Percentiles rank a stretch among this genome's conserved stretches.
Conservation (phyloP, 1,140 invertebrate species). For the Drosophila saltans region DNA sequence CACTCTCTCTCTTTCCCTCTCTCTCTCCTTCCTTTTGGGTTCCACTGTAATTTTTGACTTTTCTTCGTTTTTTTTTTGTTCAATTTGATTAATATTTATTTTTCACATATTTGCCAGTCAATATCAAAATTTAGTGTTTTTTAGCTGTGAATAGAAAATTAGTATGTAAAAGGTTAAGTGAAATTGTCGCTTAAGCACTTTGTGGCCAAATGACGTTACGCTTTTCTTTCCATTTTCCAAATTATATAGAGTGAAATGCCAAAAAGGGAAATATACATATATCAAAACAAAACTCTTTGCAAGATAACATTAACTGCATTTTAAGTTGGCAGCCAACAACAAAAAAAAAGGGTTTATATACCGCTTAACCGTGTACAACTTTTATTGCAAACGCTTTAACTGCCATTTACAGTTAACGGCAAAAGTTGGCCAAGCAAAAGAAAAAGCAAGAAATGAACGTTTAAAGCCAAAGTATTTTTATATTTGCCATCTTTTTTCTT, state of each 20-base stretch:
- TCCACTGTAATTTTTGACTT: too few relatives aligned
- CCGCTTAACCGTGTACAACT: too few relatives aligned
- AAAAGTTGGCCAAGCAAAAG: too few relatives aligned
- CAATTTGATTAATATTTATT: neutral
- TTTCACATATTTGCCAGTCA: slow-evolving; percentile 4
- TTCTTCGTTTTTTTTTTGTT: neutral
- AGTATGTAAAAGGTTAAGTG: neutral
- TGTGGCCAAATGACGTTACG: slow-evolving; percentile 5
- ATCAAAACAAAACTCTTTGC: too few relatives aligned
- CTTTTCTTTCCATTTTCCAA: neutral
- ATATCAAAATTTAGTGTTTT: neutral
- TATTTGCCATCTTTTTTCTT: too few relatives aligned
- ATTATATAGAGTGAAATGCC: neutral
- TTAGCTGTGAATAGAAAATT: slow-evolving; percentile 2
- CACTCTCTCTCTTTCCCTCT: neutral
- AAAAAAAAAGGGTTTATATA: too few relatives aligned
- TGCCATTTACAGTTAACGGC: too few relatives aligned
- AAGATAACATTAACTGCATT: too few relatives aligned
- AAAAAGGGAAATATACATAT: neutral
- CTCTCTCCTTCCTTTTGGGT: slow-evolving; percentile 7
- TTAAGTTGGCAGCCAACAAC: too few relatives aligned
- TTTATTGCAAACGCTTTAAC: too few relatives aligned
- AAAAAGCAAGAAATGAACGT: too few relatives aligned
- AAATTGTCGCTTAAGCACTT: neutral
- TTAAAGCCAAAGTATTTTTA: too few relatives aligned